Base-by-base conservation (phyloP, 2,113 vertebrate species). In the Megaceryle torquata region DNA sequence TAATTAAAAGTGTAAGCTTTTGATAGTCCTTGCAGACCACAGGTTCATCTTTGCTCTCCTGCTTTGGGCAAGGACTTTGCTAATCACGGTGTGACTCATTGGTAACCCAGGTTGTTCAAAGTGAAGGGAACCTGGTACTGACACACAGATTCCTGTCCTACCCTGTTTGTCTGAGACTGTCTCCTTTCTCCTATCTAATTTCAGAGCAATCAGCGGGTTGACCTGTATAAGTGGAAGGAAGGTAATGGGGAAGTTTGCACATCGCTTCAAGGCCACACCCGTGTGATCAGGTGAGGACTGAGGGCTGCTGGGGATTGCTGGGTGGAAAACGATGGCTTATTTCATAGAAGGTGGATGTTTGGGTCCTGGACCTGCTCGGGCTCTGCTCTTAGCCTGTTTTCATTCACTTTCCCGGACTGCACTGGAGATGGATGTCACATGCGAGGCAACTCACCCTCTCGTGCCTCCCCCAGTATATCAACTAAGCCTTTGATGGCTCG, bases 181-280 rank as follows among this genome's bases (percentile, higher is more conserved):
- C 68, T 94, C 41, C n/a, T 90, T 75, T 84, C 22, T 70, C 44
- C 72, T 48, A 3, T 96, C 61, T 91, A 28, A 89, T 93, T 97
- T 39, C 97, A 99, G 99, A 99, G 99, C 91, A 99, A 99, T 97
- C 99, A 99, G 87, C 98, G 99, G 1, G 99, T 99, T 35, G 99
- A 99, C 89, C 97, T 99, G 69, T 99, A 99, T 81, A 98, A 99
- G 16, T 99, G 99, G 99, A 99, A 98, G 87, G 98, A 99, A 28
- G 99, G 99, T 24, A 97, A 96, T 24, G 99, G 99, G 46, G 98
- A 99, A 69, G 98, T 99, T 29, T 98, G 99, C 96, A 98, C 99
- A 3, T 99, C 99, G 8, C 96, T 99, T 82, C 99, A 99, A 89
- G 99, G 99, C 50, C 99, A 99, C 96, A 99, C 99, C 2, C 98